phyloP scores from a whole-genome alignment of 2,888 invertebrate species.

The Andrena praecox region DNA sequence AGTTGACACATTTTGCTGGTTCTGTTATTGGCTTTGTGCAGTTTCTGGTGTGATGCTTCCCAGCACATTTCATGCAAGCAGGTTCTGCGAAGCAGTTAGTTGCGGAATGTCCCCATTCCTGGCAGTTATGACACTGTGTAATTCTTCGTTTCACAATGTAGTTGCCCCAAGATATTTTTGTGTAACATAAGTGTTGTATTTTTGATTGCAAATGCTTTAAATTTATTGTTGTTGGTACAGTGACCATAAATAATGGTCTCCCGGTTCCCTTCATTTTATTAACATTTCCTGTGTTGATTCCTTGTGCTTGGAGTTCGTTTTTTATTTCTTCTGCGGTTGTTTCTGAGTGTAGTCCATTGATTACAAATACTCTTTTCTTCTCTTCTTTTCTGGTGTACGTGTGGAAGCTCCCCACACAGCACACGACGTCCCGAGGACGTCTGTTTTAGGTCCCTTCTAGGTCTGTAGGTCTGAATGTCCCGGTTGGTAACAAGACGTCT shows the following conservation, averaged over 20 bases:
- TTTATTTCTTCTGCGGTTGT: not conserved
- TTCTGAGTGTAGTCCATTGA: not conserved
- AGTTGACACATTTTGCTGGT: conserved; percentile 75
- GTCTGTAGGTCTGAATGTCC: no score
- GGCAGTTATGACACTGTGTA: conserved; percentile 74
- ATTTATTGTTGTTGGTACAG: not conserved
- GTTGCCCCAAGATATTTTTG: conserved; percentile 67
- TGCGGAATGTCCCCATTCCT: conserved; percentile 74
- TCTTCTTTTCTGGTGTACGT: not conserved
- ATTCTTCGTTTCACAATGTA: conserved; percentile 62
- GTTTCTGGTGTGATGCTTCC: conserved; percentile 68
- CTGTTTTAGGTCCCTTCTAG: no score
- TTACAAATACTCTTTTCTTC: not conserved
- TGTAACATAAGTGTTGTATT: conserved; percentile 55
- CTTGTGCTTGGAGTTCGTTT: not conserved
- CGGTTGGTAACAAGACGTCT: no score
- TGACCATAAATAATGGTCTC: not conserved
- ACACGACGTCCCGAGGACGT: no score
- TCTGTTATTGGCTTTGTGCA: conserved; percentile 66
- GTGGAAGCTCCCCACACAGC: no score
- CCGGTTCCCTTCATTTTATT: not conserved
- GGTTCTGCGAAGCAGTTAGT: conserved; percentile 65
- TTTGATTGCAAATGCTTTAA: conserved; percentile 15
- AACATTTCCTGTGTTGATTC: not conserved
- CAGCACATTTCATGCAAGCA: conserved; percentile 71